Conservation (phyloP, 1,140 invertebrate species). For the Papilio machaon region DNA sequence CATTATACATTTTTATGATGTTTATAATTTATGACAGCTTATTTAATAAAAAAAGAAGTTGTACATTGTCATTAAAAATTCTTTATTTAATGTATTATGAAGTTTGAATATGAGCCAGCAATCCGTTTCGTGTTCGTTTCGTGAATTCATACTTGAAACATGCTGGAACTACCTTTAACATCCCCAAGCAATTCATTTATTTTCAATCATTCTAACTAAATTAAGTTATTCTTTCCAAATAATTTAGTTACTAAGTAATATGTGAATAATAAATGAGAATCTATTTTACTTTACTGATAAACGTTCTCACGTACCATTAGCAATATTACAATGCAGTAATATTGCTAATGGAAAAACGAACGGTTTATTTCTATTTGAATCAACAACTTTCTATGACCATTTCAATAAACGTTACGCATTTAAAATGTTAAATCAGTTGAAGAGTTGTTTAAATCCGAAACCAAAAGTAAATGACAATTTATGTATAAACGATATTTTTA, state of each 20-base stretch:
- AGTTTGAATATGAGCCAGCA: background rate
- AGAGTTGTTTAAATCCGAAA: slow-evolving; percentile 40
- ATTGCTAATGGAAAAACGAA: background rate
- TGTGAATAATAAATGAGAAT: slow-evolving; percentile 1
- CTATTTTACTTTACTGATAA: background rate
- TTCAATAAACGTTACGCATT: background rate
- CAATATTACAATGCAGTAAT: slow-evolving; percentile 2
- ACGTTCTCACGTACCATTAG: background rate
- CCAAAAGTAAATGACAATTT: slow-evolving; percentile 32
- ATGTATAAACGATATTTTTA: slow-evolving; percentile 53
- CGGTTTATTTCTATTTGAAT: background rate
- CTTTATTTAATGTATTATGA: background rate
- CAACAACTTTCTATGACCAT: background rate
- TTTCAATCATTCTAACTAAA: background rate
- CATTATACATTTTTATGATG: background rate
- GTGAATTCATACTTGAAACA: no score
- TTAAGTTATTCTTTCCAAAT: background rate
- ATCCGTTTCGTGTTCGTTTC: no score
- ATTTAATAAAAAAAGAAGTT: background rate
- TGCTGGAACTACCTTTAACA: background rate
- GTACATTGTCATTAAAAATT: background rate
- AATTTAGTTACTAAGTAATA: background rate
- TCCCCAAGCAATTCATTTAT: background rate
- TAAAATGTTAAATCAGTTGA: slow-evolving; percentile 33
- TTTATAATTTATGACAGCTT: background rate